Evolutionary conservation across 2,888 invertebrate genomes (phyloP), one percentile per base, ranked within the genome.

Genomic region (Pandemis cinnamomeana): DNA sequence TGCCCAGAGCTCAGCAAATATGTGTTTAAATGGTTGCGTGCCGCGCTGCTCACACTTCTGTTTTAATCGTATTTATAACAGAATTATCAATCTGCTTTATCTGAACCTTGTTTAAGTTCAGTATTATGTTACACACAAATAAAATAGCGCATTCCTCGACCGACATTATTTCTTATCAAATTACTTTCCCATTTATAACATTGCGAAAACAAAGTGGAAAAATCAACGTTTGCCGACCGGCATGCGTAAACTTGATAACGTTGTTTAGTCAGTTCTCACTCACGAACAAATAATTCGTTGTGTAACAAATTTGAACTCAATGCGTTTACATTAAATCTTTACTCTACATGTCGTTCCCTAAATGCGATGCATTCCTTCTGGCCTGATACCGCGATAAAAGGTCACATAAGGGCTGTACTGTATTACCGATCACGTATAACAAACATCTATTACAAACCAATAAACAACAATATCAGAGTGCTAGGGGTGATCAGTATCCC

Each of bases 231-330:
- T 67, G 69, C 36, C 64, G 67, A 67, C 61, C 75, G 60, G 76
- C 78, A 81, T 77, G 77, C 78, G 81, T 78, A 82, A 20, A 13
- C 58, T 77, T 76, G 82, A 84, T 82, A 82, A 71, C 63, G 64
- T 10, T 76, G 76, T 80, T 67, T 76, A 73, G 63, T 10, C 13
- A 72, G 67, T 36, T 36, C 15, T 6, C 44, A 41, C 41, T n/a
- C 27, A 7, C 44, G 46, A 58, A 42, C 27, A 61, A 5, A 64
- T 36, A 48, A 61, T 36, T 61, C 41, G 41, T 7, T 13, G 41
- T 27, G 58, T 58, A 11, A 27, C 27, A 27, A 58, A 11, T 27
- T 58, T 58, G 13, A 20, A 55, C 53, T 20, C 15, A 55, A 55
- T 55, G 20, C 53, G 2, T 55, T 55, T 55, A 20, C 15, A 8